phyloP scores from a whole-genome alignment of 2,113 vertebrate genomes.

The Cryptomyrus ogoouensis region DNA sequence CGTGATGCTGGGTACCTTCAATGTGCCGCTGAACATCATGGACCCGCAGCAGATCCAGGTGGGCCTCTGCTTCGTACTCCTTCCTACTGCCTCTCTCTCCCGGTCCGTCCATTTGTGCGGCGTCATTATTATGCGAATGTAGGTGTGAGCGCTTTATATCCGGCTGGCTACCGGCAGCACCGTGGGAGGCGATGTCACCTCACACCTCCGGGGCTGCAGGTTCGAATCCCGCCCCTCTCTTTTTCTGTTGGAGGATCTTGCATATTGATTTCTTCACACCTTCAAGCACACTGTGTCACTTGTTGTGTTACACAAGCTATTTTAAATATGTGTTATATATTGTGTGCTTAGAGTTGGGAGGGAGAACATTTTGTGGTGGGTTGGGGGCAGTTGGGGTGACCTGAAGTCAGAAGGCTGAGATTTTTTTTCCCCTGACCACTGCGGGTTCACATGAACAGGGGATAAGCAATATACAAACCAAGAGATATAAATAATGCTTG shows the following conservation, averaged over 20 bases:
- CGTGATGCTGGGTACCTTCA: slow-evolving; percentile 88
- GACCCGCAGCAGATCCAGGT: slow-evolving; percentile 71
- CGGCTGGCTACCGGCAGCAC: neutral
- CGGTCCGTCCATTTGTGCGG: neutral
- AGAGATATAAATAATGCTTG: neutral
- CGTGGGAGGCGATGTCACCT: neutral
- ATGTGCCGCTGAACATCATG: slow-evolving; percentile 81
- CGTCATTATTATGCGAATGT: neutral
- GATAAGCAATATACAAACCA: neutral
- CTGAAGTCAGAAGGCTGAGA: neutral
- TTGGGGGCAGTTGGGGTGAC: neutral
- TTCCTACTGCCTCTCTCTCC: neutral
- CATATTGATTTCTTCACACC: neutral
- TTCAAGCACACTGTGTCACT: neutral
- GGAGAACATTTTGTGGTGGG: neutral
- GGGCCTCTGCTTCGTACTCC: neutral
- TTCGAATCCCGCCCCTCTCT: neutral
- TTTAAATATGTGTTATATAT: neutral
- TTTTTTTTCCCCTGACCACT: neutral
- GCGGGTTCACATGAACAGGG: neutral
- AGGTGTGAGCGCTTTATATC: neutral
- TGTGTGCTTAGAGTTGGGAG: neutral
- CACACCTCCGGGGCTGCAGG: neutral
- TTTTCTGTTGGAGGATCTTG: neutral
- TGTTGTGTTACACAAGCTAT: neutral